A percentile compares a stretch with the other conserved stretches of the same genome.
phyloP scores from a whole-genome alignment of 2,888 invertebrate species.

The Mythimna vitellina region DNA sequence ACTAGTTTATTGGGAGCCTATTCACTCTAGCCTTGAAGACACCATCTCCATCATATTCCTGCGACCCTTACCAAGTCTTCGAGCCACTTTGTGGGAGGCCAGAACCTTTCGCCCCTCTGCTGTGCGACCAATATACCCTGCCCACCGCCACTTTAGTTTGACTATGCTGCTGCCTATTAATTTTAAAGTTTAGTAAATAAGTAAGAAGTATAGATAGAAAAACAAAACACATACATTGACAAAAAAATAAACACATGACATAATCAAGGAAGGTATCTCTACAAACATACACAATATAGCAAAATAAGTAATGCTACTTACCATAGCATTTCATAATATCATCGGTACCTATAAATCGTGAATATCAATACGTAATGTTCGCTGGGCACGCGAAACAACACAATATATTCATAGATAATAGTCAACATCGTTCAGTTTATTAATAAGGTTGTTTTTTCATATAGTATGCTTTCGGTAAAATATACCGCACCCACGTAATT shows the following conservation, averaged over 20 bases:
- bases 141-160: neutral
- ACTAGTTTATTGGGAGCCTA: too few species aligned
- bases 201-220: neutral
- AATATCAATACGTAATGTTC: constrained; percentile 54
- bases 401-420: constrained; percentile 21
- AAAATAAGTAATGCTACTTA: constrained; percentile 31
- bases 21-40: too few species aligned
- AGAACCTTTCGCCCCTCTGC: too few species aligned
- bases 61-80: too few species aligned
- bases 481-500: too few species aligned
- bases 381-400: constrained; percentile 56
- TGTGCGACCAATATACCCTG: too few species aligned
- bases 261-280: constrained; percentile 2
- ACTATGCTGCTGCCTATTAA: neutral
- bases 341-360: constrained; percentile 55
- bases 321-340: constrained; percentile 48
- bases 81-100: too few species aligned
- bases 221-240: neutral
- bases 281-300: constrained; percentile 1
- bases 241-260: constrained; percentile 12
- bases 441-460: constrained; percentile 11
- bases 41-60: too few species aligned
- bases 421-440: constrained; percentile 25
- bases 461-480: too few species aligned
- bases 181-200: neutral